Conservation (phyloP, 2,113 vertebrate species). For the Oostethus manadensis region DNA sequence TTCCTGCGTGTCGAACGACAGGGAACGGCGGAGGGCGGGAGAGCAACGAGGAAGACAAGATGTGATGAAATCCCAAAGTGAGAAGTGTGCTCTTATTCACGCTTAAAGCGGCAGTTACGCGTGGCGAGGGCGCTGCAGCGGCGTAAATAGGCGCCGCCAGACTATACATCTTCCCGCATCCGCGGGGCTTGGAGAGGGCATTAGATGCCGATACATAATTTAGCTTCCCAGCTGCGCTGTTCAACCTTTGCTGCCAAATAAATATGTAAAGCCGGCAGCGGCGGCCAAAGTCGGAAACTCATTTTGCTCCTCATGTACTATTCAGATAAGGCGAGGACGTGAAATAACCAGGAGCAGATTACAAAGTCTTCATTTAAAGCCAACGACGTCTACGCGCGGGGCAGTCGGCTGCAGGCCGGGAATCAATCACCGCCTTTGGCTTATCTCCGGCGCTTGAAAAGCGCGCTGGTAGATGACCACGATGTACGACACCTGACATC, state of each 20-base stretch:
- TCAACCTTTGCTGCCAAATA: constrained; percentile 60
- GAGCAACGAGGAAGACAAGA: constrained; percentile 17
- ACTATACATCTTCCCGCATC: constrained; percentile 30
- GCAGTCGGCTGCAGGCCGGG: constrained; percentile 6
- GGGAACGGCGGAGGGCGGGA: neutral
- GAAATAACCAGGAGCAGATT: constrained; percentile 48
- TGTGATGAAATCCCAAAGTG: constrained; percentile 45
- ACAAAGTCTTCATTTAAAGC: constrained; percentile 40
- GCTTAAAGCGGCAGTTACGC: constrained; percentile 39
- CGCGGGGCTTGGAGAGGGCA: constrained; percentile 37
- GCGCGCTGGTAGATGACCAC: no score
- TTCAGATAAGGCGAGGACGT: constrained; percentile 50
- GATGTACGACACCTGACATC: no score
- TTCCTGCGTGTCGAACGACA: constrained; percentile 43
- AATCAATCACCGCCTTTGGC: constrained; percentile 3
- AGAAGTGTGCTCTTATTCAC: constrained; percentile 29
- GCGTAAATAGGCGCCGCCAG: constrained; percentile 40
- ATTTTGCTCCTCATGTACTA: constrained; percentile 48
- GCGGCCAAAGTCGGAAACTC: constrained; percentile 39
- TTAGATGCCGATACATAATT: constrained; percentile 58
- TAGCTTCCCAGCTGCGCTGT: constrained; percentile 42
- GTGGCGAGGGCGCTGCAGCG: constrained; percentile 27
- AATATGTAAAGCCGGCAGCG: constrained; percentile 50
- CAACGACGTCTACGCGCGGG: constrained; percentile 12
- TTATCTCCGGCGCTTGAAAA: no score